Base-by-base conservation (phyloP, 1,140 invertebrate genomes). In the Lepidurus packardi region DNA sequence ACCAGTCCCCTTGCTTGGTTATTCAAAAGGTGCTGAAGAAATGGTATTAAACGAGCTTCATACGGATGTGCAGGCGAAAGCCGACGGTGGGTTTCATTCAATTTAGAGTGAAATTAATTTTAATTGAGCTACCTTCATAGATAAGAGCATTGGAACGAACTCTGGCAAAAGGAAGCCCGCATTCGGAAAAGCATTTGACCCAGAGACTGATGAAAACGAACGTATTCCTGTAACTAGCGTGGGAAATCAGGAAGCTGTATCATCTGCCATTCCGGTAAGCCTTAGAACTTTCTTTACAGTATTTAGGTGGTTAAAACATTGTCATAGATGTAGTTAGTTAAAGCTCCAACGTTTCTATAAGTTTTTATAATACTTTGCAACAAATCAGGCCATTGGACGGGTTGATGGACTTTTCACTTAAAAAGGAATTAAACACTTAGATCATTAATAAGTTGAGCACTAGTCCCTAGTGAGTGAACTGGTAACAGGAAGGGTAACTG, bases 41-140 rank as follows among this genome's bases (percentile, higher is more conserved):
- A 90, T 92, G 45, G 92, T 95, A 79, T 85, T 95, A 83, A 92
- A 94, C 83, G 93, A 94, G 85, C 94, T 94, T 83, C 90, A 91
- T 81, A 89, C 90, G 65, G 92, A 93, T 83, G 90, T 92, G 25
- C 89, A 90, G 76, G 91, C 88, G 79, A 92, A 92, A 85, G 90
- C 92, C 82, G 87, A 89, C 85, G 77, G 77, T 78, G 73, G 73
- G 44, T 11, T 34, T 13, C 8, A n/a, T 43, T 24, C 13, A 11
- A 13, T 76, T 43, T 43, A 11, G 7, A 65, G 8, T 65, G n/a
- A 13, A 65, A n/a, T n/a, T n/a, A n/a, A n/a, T 8, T 5, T 65
- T n/a, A 65, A 65, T 7, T n/a, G 1, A 65, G 21, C 21, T 21
- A 65, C 21, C 4, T 65, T 21, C 13, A n/a, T 21, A 65, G 53